A percentile compares a stretch with the other conserved stretches of the same genome.
phyloP scores from a whole-genome alignment of 2,797 vertebrate species.

The Okamejei kenojei region DNA sequence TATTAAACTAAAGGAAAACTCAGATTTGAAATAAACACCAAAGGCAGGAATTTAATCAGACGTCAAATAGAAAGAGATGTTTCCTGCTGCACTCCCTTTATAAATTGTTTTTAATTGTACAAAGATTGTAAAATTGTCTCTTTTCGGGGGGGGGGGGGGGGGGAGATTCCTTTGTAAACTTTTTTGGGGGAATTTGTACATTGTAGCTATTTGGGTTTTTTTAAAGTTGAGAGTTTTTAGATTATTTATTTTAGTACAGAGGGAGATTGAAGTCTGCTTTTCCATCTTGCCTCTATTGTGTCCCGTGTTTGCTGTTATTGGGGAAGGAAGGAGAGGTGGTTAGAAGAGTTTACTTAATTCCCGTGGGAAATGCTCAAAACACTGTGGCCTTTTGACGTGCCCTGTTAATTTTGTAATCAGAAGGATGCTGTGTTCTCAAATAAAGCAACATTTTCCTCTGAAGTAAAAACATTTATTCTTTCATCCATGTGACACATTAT shows the following conservation, averaged over 20 bases:
- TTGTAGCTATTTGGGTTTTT: background rate
- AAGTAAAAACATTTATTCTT: background rate
- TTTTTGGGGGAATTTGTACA: constrained; percentile 18
- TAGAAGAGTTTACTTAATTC: no score
- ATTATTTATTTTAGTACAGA: constrained; percentile 34
- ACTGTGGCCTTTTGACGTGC: background rate
- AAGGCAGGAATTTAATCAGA: background rate
- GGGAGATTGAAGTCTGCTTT: background rate
- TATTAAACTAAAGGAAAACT: background rate
- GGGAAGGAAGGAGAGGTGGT: background rate
- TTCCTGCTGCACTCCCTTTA: background rate
- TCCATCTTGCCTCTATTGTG: background rate
- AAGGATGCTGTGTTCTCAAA: constrained; percentile 20
- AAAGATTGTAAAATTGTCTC: constrained; percentile 27
- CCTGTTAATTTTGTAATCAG: background rate
- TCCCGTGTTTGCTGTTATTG: background rate
- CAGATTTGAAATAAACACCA: background rate
- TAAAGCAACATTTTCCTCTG: constrained; percentile 15
- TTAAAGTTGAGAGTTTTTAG: background rate
- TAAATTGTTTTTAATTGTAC: background rate
- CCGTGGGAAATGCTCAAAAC: background rate
- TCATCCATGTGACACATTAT: background rate
- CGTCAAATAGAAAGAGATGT: background rate
- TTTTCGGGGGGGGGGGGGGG: background rate
- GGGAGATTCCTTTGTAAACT: background rate